phyloP scores from a whole-genome alignment of 2,888 invertebrate species.

The Nemapogon koenigi region DNA sequence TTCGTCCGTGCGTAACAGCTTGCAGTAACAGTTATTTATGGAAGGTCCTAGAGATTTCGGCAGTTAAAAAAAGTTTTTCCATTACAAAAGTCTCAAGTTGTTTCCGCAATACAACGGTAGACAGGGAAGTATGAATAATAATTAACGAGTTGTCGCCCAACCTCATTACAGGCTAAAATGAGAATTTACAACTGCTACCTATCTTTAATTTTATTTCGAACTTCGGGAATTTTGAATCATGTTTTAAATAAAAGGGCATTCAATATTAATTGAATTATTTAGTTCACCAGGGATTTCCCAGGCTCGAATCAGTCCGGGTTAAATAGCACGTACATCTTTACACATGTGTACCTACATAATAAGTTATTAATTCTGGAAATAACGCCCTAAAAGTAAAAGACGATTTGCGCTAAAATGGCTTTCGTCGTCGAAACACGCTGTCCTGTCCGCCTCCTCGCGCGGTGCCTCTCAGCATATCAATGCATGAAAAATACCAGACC shows the following conservation, averaged over 20 bases:
- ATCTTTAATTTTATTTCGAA: conserved; percentile 1
- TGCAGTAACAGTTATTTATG: conserved; percentile 58
- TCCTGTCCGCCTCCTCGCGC: too few species aligned
- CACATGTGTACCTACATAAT: too few species aligned
- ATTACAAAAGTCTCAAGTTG: conserved; percentile 37
- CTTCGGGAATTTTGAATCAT: background rate
- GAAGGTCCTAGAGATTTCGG: conserved; percentile 43
- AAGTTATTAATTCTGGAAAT: too few species aligned
- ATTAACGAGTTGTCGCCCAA: conserved; percentile 26
- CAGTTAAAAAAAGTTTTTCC: conserved; percentile 57
- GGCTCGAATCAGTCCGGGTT: too few species aligned
- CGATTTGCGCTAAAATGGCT: too few species aligned
- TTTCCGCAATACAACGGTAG: conserved; percentile 15
- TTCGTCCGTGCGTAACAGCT: conserved; percentile 58
- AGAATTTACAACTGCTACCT: conserved; percentile 10
- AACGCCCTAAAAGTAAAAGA: too few species aligned
- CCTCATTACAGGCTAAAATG: conserved; percentile 10
- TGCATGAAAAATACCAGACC: too few species aligned
- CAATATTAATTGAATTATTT: too few species aligned
- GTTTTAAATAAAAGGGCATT: background rate
- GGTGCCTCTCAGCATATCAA: too few species aligned
- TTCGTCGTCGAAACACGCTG: too few species aligned
- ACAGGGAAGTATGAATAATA: conserved; percentile 46
- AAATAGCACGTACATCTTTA: too few species aligned
- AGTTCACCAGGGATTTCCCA: too few species aligned